phyloP scores from a whole-genome alignment of 2,888 invertebrate species.

The Sinhomidia bicolor region DNA sequence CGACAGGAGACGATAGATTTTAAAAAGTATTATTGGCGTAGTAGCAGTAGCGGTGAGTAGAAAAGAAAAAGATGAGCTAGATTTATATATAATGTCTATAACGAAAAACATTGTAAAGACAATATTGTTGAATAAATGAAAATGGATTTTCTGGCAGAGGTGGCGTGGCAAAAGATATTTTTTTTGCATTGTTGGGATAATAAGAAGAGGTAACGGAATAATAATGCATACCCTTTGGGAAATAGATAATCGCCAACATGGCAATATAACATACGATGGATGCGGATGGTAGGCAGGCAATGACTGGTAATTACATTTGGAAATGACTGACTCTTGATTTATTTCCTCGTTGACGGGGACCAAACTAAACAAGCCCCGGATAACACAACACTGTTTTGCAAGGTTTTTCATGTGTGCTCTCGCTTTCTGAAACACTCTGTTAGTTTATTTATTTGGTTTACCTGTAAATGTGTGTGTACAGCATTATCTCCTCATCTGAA shows the following conservation, averaged over 20 bases:
- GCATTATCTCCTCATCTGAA: background rate
- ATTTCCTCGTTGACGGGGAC: conserved; percentile 30
- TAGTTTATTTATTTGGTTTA: background rate
- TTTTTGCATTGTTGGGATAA: background rate
- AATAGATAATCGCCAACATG: conserved; percentile 25
- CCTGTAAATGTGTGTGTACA: background rate
- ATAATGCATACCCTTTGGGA: background rate
- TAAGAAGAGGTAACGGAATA: background rate
- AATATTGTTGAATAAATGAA: background rate
- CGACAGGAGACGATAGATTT: background rate
- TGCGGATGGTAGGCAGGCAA: conserved; percentile 12
- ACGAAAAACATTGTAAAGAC: too few species aligned
- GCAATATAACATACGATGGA: conserved; percentile 9
- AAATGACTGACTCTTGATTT: conserved; percentile 53
- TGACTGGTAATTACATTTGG: conserved; percentile 48
- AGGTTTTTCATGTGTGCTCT: background rate
- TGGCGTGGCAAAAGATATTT: background rate
- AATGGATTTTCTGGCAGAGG: background rate
- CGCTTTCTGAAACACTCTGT: background rate
- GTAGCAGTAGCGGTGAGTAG: too few species aligned
- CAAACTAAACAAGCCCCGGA: background rate
- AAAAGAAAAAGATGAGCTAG: too few species aligned
- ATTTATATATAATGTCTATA: too few species aligned
- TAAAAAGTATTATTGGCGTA: too few species aligned
- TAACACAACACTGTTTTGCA: too few species aligned